phyloP scores from a whole-genome alignment of 2,888 invertebrate genomes.

The Schizotus pectinicornis region DNA sequence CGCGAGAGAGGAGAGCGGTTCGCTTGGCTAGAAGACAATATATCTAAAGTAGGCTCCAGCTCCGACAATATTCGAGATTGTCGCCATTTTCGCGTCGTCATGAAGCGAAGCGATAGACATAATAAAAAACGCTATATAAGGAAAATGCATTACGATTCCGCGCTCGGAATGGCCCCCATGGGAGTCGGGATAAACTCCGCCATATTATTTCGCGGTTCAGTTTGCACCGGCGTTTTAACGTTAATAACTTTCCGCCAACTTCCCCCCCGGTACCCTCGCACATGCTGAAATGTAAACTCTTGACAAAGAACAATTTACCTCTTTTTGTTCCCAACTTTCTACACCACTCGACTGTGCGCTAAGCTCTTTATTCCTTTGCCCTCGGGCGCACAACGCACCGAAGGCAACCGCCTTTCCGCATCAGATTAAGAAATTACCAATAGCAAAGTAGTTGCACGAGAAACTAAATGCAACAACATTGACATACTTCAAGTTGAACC shows the following conservation, averaged over 20 bases:
- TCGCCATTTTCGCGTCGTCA: conserved; percentile 54
- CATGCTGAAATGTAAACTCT: conserved; percentile 43
- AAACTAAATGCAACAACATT: too few relatives aligned
- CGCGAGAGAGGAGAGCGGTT: not conserved
- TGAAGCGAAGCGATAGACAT: conserved; percentile 56
- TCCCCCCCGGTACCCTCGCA: conserved; percentile 22
- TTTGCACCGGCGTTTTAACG: conserved; percentile 51
- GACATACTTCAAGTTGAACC: too few relatives aligned
- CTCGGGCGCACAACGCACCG: too few relatives aligned
- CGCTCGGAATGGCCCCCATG: conserved; percentile 55
- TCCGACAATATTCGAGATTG: conserved; percentile 57
- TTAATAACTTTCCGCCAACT: conserved; percentile 51
- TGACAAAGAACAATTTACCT: conserved; percentile 45
- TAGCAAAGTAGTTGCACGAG: too few relatives aligned
- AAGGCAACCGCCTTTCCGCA: too few relatives aligned
- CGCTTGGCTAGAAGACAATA: conserved; percentile 34
- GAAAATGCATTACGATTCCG: conserved; percentile 61
- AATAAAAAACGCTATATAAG: conserved; percentile 60
- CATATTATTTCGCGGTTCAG: conserved; percentile 55
- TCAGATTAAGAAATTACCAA: too few relatives aligned
- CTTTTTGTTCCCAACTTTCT: conserved; percentile 33
- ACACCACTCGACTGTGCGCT: conserved; percentile 16
- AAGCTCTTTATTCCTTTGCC: conserved; percentile 2
- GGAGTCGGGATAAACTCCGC: conserved; percentile 53
- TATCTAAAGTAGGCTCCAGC: conserved; percentile 44